These are phyloP conservation scores for Semicossyphus pulcher DNA, from an alignment of 2,113 vertebrate species.

Conservation along the genomic window DNA sequence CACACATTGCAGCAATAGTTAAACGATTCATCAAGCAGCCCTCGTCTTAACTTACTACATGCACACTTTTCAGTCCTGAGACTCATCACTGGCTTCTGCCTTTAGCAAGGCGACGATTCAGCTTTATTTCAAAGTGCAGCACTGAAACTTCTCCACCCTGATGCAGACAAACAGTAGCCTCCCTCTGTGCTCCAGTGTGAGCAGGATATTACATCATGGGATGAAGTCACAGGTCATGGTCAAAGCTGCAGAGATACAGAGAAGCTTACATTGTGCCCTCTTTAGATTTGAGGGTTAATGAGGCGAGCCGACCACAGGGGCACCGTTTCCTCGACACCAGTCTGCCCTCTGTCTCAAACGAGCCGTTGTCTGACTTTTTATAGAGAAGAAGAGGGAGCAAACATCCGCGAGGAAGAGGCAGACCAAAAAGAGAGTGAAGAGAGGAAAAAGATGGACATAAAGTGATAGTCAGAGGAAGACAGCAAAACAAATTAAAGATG, in stretches of 20 bases:
- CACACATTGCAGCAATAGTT: too few species aligned
- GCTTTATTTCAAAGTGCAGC: background rate
- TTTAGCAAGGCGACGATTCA: background rate
- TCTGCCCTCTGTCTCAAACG: constrained; percentile 39
- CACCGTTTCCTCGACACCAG: background rate
- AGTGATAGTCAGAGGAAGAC: constrained; percentile 4
- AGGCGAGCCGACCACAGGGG: constrained; percentile 8
- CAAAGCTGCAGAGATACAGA: constrained; percentile 19
- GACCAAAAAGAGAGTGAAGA: constrained; percentile 2
- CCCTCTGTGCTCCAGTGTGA: constrained; percentile 5
- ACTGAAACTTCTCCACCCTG: background rate
- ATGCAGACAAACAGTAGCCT: background rate
- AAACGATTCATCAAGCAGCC: too few species aligned
- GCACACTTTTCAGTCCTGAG: background rate
- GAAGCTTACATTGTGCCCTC: constrained; percentile 46
- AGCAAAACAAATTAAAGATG: constrained; percentile 18
- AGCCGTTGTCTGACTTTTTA: constrained; percentile 20
- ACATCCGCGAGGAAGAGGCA: background rate
- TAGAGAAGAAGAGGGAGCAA: background rate
- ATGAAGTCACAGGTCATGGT: constrained; percentile 14
- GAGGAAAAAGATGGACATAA: constrained; percentile 17
- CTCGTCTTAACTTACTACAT: background rate
- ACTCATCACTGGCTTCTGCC: background rate
- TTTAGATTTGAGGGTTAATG: constrained; percentile 39
- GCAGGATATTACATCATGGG: constrained; percentile 11